phyloP scores from a whole-genome alignment of 2,888 invertebrate species.

The Papilio demoleus region DNA sequence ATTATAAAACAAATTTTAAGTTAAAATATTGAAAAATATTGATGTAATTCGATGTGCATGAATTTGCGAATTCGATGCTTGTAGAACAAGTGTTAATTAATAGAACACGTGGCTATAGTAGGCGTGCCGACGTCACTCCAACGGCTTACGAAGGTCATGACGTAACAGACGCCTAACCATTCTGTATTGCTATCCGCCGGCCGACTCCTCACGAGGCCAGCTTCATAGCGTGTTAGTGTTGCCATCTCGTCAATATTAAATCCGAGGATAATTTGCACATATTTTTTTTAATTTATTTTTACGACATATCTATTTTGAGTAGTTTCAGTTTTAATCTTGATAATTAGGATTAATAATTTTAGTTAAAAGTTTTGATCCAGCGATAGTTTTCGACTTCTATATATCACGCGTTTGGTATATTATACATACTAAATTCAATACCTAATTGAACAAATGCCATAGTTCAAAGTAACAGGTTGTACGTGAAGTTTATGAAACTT shows the following conservation, averaged over 20 bases:
- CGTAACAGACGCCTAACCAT: slow-evolving; percentile 70
- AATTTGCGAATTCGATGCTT: slow-evolving; percentile 23
- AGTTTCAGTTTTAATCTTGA: background rate
- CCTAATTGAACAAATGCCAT: too few relatives aligned
- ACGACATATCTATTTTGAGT: background rate
- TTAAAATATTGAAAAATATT: background rate
- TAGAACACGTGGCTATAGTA: slow-evolving; percentile 67
- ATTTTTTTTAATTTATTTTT: background rate
- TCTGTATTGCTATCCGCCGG: slow-evolving; percentile 72
- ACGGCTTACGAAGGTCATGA: slow-evolving; percentile 76
- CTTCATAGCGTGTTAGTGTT: slow-evolving; percentile 39
- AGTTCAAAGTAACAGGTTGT: background rate
- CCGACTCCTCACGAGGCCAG: slow-evolving; percentile 71
- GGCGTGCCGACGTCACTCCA: slow-evolving; percentile 75
- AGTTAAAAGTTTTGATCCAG: background rate
- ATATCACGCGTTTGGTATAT: too few relatives aligned
- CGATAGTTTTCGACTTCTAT: too few relatives aligned
- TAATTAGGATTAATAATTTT: background rate
- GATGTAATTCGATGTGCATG: slow-evolving; percentile 23
- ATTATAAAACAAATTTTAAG: slow-evolving; percentile 5
- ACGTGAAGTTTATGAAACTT: background rate
- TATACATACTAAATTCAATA: too few relatives aligned
- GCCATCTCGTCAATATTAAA: slow-evolving; percentile 25
- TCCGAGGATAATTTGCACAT: slow-evolving; percentile 19
- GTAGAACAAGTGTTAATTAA: slow-evolving; percentile 48